A percentile compares a stretch with the other conserved stretches of the same genome.
Conservation (phyloP, 1,140 invertebrate genomes). For the Leptopilina clavipes region DNA sequence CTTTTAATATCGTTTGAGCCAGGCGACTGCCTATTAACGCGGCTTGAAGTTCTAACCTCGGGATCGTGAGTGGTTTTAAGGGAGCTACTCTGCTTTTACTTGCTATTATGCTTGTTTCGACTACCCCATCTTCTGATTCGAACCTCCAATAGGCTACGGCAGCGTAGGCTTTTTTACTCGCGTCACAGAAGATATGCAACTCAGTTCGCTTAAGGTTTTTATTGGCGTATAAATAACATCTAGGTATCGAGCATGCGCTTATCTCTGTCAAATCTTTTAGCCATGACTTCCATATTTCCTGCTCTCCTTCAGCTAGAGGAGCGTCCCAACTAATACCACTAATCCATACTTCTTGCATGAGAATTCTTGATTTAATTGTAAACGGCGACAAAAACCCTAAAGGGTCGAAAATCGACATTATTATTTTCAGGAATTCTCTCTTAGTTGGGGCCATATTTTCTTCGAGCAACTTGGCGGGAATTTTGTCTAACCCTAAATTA, state of each 20-base stretch:
- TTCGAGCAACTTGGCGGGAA: not conserved
- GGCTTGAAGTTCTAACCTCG: conserved; percentile 64
- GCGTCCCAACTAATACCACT: conserved; percentile 49
- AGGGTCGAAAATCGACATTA: conserved; percentile 66
- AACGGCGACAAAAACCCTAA: conserved; percentile 65
- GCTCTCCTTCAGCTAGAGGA: not conserved
- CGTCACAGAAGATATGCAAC: conserved; percentile 50
- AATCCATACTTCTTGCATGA: conserved; percentile 66
- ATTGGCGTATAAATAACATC: conserved; percentile 31
- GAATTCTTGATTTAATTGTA: conserved; percentile 63
- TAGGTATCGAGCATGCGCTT: conserved; percentile 22
- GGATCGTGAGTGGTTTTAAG: conserved; percentile 57
- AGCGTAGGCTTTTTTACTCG: conserved; percentile 56
- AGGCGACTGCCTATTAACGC: conserved; percentile 60
- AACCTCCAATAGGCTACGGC: conserved; percentile 53
- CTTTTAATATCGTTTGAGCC: conserved; percentile 46
- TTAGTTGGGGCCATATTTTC: conserved; percentile 54
- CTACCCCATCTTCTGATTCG: not conserved
- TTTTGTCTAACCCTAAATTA: not conserved
- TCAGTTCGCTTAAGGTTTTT: not conserved
- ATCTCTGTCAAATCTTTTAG: conserved; percentile 36
- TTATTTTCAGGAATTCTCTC: conserved; percentile 53
- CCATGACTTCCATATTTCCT: conserved; percentile 44
- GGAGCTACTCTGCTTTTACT: conserved; percentile 59
- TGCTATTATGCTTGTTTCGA: conserved; percentile 33